Percentiles rank a stretch among this genome's conserved stretches.
These are phyloP conservation scores for Tridacna gigas DNA, from an alignment of 2,888 invertebrate genomes.

Conservation along the genomic window DNA sequence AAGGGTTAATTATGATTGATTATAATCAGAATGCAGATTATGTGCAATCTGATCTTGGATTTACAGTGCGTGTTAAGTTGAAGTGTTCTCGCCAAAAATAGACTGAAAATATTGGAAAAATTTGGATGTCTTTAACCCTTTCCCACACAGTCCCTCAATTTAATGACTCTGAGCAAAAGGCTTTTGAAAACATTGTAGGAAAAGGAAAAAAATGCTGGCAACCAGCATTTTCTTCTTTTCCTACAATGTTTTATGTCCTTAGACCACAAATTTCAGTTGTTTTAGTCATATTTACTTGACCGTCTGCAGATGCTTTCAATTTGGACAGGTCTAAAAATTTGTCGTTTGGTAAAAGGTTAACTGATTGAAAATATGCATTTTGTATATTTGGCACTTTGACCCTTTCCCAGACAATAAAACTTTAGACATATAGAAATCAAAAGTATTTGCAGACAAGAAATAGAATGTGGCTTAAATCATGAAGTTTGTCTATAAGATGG, in stretches of 20 bases:
- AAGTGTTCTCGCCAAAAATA: too few species aligned
- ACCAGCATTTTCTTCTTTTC: neutral
- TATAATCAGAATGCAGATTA: too few species aligned
- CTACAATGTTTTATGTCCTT: neutral
- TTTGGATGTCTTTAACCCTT: neutral
- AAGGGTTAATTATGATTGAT: neutral
- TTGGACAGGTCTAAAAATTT: neutral
- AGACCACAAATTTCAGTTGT: too few species aligned
- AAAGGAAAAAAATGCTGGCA: neutral
- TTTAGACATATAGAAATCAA: too few species aligned
- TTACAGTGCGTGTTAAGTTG: neutral
- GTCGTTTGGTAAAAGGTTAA: neutral
- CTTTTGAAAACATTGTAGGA: neutral
- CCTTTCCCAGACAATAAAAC: too few species aligned
- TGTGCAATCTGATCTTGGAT: too few species aligned
- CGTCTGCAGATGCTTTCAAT: neutral
- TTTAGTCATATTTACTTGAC: neutral
- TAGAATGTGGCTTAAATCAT: too few species aligned
- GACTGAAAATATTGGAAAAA: neutral
- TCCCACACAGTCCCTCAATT: neutral
- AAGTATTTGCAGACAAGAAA: too few species aligned
- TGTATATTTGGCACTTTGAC: too few species aligned
- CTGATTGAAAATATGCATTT: too few species aligned
- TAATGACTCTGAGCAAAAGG: neutral
- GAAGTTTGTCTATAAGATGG: too few species aligned